Evolutionary conservation across 1,140 invertebrate species (phyloP).

Genomic region (Cyclargus thomasi): DNA sequence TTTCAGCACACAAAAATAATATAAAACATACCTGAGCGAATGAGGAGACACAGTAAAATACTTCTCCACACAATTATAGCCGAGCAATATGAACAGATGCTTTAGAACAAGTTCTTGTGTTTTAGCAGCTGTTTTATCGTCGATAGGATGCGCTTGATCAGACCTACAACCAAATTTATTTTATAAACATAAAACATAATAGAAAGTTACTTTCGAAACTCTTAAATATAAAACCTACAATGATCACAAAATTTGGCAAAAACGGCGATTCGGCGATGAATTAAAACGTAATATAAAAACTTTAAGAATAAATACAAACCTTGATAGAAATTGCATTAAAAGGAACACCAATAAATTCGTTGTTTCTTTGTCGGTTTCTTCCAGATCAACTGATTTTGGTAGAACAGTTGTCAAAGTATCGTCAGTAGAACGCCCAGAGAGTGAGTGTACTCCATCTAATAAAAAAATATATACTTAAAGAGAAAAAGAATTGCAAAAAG

Average conservation of each 20-base stretch:
- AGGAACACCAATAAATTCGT: slow-evolving; percentile 96
- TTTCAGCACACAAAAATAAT: neutral
- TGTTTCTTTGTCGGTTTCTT: slow-evolving; percentile 96
- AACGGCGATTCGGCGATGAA: too few relatives aligned
- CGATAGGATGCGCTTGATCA: slow-evolving; percentile 85
- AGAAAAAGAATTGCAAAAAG: too few relatives aligned
- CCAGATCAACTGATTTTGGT: slow-evolving; percentile 90
- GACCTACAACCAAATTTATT: slow-evolving; percentile 40
- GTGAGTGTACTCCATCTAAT: slow-evolving; percentile 85
- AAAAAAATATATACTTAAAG: too few relatives aligned
- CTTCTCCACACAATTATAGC: slow-evolving; percentile 94
- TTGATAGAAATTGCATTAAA: slow-evolving; percentile 94
- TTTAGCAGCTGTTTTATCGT: slow-evolving; percentile 87
- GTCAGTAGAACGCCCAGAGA: slow-evolving; percentile 82
- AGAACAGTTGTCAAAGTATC: slow-evolving; percentile 81
- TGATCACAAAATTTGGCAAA: too few relatives aligned
- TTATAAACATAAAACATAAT: too few relatives aligned
- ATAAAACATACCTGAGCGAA: slow-evolving; percentile 81
- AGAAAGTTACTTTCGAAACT: too few relatives aligned
- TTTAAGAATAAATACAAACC: slow-evolving; percentile 30
- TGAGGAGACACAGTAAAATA: slow-evolving; percentile 93
- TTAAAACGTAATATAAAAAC: too few relatives aligned
- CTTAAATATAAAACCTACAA: too few relatives aligned
- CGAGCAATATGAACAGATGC: slow-evolving; percentile 94
- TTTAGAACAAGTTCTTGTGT: slow-evolving; percentile 92